phyloP scores from a whole-genome alignment of 2,113 vertebrate genomes.

The Neomonachus schauinslandi region DNA sequence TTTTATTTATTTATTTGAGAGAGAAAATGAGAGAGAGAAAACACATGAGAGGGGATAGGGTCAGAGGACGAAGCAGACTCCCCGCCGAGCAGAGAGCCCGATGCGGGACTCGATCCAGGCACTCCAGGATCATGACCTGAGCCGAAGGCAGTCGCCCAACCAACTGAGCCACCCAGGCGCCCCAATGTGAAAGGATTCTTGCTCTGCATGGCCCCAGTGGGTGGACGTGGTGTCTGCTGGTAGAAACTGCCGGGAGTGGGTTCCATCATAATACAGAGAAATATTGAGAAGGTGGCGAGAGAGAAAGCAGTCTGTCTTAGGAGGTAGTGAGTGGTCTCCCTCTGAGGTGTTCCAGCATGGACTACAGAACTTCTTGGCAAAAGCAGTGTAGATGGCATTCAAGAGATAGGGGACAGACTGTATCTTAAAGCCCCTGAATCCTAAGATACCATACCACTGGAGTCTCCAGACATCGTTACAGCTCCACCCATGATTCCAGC shows the following conservation, averaged over 20 bases:
- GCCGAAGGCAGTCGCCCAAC: too few species aligned
- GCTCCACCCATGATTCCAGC: background rate
- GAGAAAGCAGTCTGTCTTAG: background rate
- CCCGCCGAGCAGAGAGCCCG: too few species aligned
- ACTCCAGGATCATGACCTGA: too few species aligned
- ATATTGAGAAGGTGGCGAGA: background rate
- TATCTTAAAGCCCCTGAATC: background rate
- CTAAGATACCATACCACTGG: background rate
- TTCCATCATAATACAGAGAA: background rate
- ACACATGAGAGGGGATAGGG: too few species aligned
- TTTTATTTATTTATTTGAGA: too few species aligned
- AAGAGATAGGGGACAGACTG: background rate
- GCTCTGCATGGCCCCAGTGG: background rate
- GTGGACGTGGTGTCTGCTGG: background rate
- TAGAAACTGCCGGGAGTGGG: background rate
- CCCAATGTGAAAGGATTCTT: background rate
- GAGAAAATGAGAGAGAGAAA: too few species aligned
- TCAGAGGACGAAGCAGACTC: too few species aligned
- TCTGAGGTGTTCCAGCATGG: accelerated
- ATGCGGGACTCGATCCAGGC: too few species aligned
- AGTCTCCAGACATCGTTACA: background rate
- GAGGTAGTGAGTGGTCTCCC: background rate
- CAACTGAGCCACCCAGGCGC: too few species aligned
- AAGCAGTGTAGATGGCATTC: background rate
- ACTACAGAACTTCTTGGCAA: background rate